Evolutionary conservation across 2,888 invertebrate species (phyloP).

Genomic region (Drosophila nr. perissopoda): DNA sequence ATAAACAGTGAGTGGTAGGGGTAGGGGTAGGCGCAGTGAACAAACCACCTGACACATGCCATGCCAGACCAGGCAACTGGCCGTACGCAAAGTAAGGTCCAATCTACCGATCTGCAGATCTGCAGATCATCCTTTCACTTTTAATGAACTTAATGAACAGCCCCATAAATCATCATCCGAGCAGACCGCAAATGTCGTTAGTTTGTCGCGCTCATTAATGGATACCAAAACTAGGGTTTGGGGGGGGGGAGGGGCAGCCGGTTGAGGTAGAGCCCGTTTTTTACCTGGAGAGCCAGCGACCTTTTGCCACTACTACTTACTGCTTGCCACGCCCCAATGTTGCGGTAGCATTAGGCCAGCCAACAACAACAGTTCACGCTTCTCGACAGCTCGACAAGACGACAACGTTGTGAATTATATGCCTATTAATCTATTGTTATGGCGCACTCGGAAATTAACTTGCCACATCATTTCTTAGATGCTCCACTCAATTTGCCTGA

Average conservation of each 20-base stretch:
- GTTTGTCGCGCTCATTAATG: slow-evolving; percentile 78
- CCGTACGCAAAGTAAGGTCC: slow-evolving; percentile 9
- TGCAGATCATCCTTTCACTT: slow-evolving; percentile 73
- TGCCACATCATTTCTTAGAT: slow-evolving; percentile 75
- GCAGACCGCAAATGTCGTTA: slow-evolving; percentile 64
- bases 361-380: slow-evolving; percentile 44
- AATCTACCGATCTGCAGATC: slow-evolving; percentile 34
- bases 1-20: slow-evolving; percentile 27
- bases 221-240: slow-evolving; percentile 8
- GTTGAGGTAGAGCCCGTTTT: not conserved
- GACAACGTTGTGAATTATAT: slow-evolving; percentile 53
- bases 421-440: slow-evolving; percentile 73
- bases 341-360: slow-evolving; percentile 33
- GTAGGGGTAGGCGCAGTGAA: not conserved
- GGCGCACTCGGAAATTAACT: slow-evolving; percentile 64
- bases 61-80: not conserved
- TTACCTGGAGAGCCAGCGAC: slow-evolving; percentile 2
- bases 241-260: slow-evolving; percentile 12
- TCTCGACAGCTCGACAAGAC: slow-evolving; percentile 34
- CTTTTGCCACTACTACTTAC: slow-evolving; percentile 1
- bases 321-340: slow-evolving; percentile 25
- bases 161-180: slow-evolving; percentile 74
- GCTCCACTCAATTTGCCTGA: slow-evolving; percentile 7
- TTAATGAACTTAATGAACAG: slow-evolving; percentile 76
- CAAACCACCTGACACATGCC: slow-evolving; percentile 46